Percentiles rank a stretch among this genome's conserved stretches.
Evolutionary conservation across 2,888 invertebrate genomes (phyloP).

Genomic region (Eupithecia tripunctaria): DNA sequence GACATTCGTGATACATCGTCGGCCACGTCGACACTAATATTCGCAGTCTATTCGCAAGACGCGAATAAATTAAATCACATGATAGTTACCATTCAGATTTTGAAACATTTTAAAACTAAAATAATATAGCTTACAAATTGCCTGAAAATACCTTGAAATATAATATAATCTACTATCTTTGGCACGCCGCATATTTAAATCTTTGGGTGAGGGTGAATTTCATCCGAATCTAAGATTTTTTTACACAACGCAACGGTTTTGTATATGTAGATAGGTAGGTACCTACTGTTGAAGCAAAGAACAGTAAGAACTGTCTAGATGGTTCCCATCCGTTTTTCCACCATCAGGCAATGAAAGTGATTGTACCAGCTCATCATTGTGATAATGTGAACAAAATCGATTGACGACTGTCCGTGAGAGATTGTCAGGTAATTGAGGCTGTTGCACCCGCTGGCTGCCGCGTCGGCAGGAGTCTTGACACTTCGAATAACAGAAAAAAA

Average conservation of each 20-base stretch:
- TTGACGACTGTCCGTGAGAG: conserved; percentile 51
- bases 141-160: no score
- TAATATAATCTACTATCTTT: no score
- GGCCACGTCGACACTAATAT: no score
- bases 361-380: conserved; percentile 47
- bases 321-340: conserved; percentile 47
- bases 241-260: neutral
- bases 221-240: no score
- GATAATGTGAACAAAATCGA: conserved; percentile 49
- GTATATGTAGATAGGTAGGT: neutral
- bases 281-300: neutral
- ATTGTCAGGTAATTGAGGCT: conserved; percentile 40
- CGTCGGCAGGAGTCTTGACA: neutral
- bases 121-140: no score
- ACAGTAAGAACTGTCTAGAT: neutral
- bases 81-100: no score
- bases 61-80: no score
- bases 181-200: no score
- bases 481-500: neutral
- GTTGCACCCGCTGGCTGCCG: conserved; percentile 27
- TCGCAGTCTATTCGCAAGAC: no score
- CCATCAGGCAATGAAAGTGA: conserved; percentile 56
- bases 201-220: no score
- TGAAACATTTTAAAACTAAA: no score
- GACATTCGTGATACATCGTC: no score